Percentiles rank a stretch among this genome's conserved stretches.
These are phyloP conservation scores for Hippocampus mohnikei DNA, from an alignment of 2,113 vertebrate species.

Conservation along the genomic window DNA sequence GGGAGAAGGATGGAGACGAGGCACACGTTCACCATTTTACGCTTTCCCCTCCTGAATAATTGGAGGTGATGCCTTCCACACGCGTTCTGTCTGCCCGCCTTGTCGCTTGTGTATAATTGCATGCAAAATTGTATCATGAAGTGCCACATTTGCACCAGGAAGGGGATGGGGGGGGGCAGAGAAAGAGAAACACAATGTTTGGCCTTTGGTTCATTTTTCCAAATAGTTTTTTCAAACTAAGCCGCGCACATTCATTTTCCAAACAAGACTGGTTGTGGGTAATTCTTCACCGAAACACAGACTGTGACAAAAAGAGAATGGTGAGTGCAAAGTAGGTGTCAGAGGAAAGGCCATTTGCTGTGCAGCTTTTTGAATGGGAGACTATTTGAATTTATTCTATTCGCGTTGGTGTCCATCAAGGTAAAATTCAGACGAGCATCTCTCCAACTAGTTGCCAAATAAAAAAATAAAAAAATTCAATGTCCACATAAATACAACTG, in stretches of 20 bases:
- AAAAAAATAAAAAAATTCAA: no score
- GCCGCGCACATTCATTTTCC: neutral
- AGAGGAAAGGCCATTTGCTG: neutral
- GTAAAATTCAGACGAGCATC: no score
- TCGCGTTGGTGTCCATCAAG: no score
- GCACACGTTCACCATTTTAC: conserved; percentile 1
- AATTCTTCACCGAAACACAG: neutral
- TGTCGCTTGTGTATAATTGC: neutral
- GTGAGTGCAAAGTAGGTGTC: neutral
- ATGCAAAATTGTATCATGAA: neutral
- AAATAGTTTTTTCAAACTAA: neutral
- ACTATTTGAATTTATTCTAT: no score
- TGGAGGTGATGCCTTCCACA: neutral
- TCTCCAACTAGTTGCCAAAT: no score
- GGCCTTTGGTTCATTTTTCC: neutral
- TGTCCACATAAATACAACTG: no score
- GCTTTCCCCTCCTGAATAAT: neutral
- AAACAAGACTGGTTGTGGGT: neutral
- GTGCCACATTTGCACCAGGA: neutral
- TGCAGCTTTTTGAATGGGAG: neutral
- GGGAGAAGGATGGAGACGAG: conserved; percentile 24
- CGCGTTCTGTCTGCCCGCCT: neutral
- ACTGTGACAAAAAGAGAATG: no score
- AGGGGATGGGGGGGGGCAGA: neutral
- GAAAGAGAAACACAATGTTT: neutral